phyloP scores from a whole-genome alignment of 2,888 invertebrate species.

The Aphidoletes aphidimyza region DNA sequence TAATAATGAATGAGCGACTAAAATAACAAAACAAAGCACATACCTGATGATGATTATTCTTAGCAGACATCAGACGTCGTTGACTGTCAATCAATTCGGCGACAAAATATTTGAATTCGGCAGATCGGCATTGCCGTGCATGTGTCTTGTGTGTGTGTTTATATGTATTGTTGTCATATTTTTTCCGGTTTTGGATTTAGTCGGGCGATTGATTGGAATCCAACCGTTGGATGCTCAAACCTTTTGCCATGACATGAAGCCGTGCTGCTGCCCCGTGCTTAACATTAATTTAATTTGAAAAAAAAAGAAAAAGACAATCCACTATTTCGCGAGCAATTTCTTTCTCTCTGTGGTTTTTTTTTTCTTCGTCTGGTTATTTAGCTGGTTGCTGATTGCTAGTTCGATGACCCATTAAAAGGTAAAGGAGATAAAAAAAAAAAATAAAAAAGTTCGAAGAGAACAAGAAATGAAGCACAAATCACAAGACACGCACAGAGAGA shows the following conservation, averaged over 20 bases:
- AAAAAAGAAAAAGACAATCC: not conserved
- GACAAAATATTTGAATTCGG: not conserved
- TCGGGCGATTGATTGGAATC: no score
- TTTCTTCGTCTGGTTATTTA: not conserved
- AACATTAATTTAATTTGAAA: not conserved
- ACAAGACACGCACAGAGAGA: not conserved
- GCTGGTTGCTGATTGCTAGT: not conserved
- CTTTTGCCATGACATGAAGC: no score
- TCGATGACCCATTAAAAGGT: slow-evolving; percentile 31
- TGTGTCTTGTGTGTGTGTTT: no score
- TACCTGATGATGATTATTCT: not conserved
- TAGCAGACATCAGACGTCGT: slow-evolving; percentile 27
- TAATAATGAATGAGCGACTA: slow-evolving; percentile 20
- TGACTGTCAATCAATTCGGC: slow-evolving; percentile 21
- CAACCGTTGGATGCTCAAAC: no score
- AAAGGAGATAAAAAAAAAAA: not conserved
- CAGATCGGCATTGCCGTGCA: not conserved
- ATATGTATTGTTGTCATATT: no score
- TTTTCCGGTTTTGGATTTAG: no score
- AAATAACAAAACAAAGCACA: not conserved
- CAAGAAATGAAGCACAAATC: no score
- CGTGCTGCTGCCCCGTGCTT: no score
- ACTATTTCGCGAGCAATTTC: not conserved
- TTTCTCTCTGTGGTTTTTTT: not conserved
- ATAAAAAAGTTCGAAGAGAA: not conserved